phyloP scores from a whole-genome alignment of 92 coral and sea anemone genomes.

The Zoanthus gigantus region DNA sequence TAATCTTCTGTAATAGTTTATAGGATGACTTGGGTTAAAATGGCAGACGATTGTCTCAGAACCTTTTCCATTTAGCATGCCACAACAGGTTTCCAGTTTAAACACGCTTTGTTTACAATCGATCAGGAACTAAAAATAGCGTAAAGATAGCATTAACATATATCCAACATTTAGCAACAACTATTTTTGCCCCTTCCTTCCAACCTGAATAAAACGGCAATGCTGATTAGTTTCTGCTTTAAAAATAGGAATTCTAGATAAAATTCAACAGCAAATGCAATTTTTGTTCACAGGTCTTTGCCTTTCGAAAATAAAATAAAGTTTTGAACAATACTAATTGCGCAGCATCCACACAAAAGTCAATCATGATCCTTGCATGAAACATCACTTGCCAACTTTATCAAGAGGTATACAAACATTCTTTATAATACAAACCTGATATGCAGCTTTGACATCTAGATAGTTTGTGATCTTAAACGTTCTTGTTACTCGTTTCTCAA shows the following conservation, averaged over 20 bases:
- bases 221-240: not conserved
- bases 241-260: no score
- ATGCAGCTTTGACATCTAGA: conserved; percentile 84
- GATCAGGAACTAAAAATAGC: conserved; percentile 75
- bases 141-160: not conserved
- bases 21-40: conserved; percentile 81
- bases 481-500: conserved; percentile 81
- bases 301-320: no score
- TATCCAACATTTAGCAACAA: not conserved
- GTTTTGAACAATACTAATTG: no score
- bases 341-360: no score
- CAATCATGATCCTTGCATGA: no score
- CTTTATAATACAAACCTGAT: conserved; percentile 66
- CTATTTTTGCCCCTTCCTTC: not conserved
- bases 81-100: conserved; percentile 81
- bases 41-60: conserved; percentile 74
- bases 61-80: conserved; percentile 76
- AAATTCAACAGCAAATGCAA: no score
- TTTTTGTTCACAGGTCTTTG: no score
- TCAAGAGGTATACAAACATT: no score
- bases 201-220: not conserved
- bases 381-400: no score
- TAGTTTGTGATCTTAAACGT: conserved; percentile 80
- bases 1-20: conserved; percentile 88
- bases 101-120: conserved; percentile 93